Base-by-base conservation (phyloP, 2,113 vertebrate species). In the Sylvilagus bachmani region DNA sequence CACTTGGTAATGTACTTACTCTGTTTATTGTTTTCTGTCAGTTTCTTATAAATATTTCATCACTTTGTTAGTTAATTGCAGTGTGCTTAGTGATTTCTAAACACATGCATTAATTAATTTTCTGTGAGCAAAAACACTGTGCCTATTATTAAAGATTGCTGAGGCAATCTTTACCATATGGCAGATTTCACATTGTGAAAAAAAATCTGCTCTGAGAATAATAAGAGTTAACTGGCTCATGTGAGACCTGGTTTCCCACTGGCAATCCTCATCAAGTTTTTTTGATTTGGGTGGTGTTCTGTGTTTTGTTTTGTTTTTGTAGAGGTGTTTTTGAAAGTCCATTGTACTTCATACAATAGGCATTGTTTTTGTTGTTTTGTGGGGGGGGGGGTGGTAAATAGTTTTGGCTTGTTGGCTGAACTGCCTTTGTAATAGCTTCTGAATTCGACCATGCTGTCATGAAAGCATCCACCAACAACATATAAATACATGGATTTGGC, bases 11-110 rank as follows among this genome's bases (percentile, higher is more conserved):
- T 91, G 6, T 95, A 97, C 93, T 98, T 96, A 95, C 25, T 97
- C 95, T 96, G 55, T 92, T 93, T 95, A 96, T 97, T 92, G 44
- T 94, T 98, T 97, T 94, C 90, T 97, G 61, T 80, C 44, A 97
- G 93, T 97, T 96, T 77, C 67, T 96, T 95, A 97, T 96, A 96
- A 97, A 98, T 96, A 95, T 97, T 98, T 98, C 75, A 91, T 98
- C 6, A 17, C 69, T 92, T 97, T 97, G 77, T 96, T 98, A 71
- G 97, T 96, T 98, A 97, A 98, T 98, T 98, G 97, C 85, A 93
- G 74, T 86, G 93, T 96, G 90, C 81, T 98, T 97, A 97, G 96
- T 97, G 94, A 98, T 97, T 98, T 97, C 96, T 93, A 98, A 98
- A 95, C 75, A 93, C 83, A 81, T 84, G 58, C 24, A 92, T 97